Evolutionary conservation across 2,797 vertebrate species (phyloP), one percentile per base, ranked within the genome.

Genomic region (Ctenopoma multispine): DNA sequence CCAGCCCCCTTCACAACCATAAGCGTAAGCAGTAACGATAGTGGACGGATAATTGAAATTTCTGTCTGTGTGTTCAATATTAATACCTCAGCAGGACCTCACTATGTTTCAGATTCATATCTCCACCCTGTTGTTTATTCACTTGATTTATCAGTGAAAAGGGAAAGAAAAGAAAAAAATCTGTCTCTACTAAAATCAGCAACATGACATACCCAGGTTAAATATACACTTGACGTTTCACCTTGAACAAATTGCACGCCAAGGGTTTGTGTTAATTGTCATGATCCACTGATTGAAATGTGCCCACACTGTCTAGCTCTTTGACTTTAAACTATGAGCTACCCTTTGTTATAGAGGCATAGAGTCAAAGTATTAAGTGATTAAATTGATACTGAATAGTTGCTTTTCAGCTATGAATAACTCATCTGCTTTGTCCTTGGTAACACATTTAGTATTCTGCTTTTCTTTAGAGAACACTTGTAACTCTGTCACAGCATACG

Each of bases 401-500:
- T 87, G 79, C 49, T 82, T 57, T 69, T 77, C 34, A 75, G 20
- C 54, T 21, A 14, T 58, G 46, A 53, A 78, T 79, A 72, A 69
- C n/a, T 68, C 20, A 20, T 51, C 18, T 55, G 56, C 53, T 72
- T 77, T 83, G 78, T 80, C 76, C 80, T 85, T 77, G 74, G 71
- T 61, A 31, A 47, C 65, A 61, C 36, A 58, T 81, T 12, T 77
- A 44, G 80, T 80, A 74, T 64, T 20, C 4, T 57, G n/a, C 79
- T 69, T n/a, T 77, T 79, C 48, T 78, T 67, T n/a, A n/a, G 59
- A 6, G 29, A 75, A 77, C 51, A 69, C 70, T 68, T 69, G 21
- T 49, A 15, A 70, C 40, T 55, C 49, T 65, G 36, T 72, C 46
- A 63, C 12, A 46, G n/a, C 17, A 15, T 58, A 49, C 40, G 44